Evolutionary conservation across 2,113 vertebrate species (phyloP).

Genomic region (Varanus komodoensis): DNA sequence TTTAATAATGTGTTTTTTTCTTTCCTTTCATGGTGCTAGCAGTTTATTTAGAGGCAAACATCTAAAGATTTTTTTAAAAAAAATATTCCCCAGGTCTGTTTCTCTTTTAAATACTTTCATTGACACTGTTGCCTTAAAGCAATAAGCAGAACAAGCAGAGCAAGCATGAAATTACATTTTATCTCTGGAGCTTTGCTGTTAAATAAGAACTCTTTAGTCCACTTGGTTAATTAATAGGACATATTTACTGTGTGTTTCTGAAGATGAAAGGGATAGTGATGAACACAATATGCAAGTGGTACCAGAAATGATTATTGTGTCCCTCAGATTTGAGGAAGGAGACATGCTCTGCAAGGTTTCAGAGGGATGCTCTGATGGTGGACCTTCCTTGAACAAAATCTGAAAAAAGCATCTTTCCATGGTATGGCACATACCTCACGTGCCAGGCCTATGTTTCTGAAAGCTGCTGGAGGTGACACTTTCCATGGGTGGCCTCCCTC

Average conservation of each 20-base stretch:
- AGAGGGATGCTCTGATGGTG: not conserved
- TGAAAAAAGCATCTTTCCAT: not conserved
- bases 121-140: constrained; percentile 76
- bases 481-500: no score
- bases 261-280: constrained; percentile 70
- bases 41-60: constrained; percentile 77
- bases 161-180: constrained; percentile 79
- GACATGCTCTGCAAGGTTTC: not conserved
- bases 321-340: not conserved
- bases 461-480: no score
- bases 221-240: constrained; percentile 67
- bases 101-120: constrained; percentile 76
- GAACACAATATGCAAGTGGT: constrained; percentile 26
- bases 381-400: not conserved
- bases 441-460: no score
- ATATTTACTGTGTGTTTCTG: constrained; percentile 60
- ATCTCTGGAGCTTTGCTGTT: constrained; percentile 74
- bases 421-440: not conserved
- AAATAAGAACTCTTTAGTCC: constrained; percentile 73
- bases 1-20: constrained; percentile 77
- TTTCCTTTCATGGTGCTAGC: constrained; percentile 69
- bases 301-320: not conserved
- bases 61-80: constrained; percentile 72
- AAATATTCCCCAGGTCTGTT: constrained; percentile 64
- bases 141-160: constrained; percentile 70